Base-by-base conservation (phyloP, 2,888 invertebrate species). In the Podabrus alpinus region DNA sequence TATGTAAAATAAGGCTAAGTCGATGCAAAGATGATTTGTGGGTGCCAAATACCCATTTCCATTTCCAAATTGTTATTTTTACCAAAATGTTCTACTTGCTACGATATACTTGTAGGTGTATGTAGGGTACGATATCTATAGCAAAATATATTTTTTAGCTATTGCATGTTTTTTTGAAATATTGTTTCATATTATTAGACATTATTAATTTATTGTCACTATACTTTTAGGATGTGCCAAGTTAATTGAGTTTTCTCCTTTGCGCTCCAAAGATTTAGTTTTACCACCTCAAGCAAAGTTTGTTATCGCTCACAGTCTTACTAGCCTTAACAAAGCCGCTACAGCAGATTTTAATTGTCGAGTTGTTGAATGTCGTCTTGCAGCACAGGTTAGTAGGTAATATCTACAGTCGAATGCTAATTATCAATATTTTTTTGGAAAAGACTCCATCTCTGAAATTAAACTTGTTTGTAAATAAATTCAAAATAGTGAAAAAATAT, bases 291-390 rank as follows among this genome's bases (percentile, higher is more conserved):
- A 93, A 77, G 95, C 94, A 13, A 92, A 93, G 29, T 99, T 99
- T 88, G 96, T 99, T 1, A 95, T 99, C 73, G 95, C 97, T 59
- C 97, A 99, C 86, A 96, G 97, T 85, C 88, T 95, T 78, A 93
- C 92, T 0, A 93, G 94, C 86, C 92, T 95, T 79, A 98, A 99
- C 87, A 99, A 99, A 89, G 99, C 98, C 10, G 96, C 97, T 13
- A 95, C 96, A 0, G 91, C 92, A 59, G 94, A 97, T 87, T 99
- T 92, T 86, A 99, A 99, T 87, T 92, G 93, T 79, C 89, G 99
- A 71, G 99, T 99, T 0, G 94, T 95, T 59, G 99, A 99, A 88
- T 99, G 99, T 84, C 92, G 97, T 71, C 87, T 98, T 19, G 97
- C 96, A n/a, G 94, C 94, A 77, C 92, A 95, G 92, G 92, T 96